Evolutionary conservation across 2,797 vertebrate genomes (phyloP).

Genomic region (Acropternis orthonyx): DNA sequence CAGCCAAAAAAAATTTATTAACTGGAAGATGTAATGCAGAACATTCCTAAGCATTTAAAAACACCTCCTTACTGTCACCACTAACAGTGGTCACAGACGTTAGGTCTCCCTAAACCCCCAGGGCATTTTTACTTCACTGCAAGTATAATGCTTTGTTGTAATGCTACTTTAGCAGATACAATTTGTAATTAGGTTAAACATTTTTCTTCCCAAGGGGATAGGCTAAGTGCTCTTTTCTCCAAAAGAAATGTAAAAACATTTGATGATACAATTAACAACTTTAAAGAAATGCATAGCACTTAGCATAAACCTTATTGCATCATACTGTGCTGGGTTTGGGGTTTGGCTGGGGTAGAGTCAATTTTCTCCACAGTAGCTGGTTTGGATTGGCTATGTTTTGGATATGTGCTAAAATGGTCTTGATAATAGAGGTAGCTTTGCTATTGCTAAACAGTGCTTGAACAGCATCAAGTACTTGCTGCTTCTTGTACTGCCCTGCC

Average conservation of each 20-base stretch:
- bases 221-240: neutral
- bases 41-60: neutral
- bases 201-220: neutral
- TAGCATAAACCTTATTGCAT: neutral
- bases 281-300: neutral
- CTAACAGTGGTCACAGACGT: neutral
- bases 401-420: neutral
- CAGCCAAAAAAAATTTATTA: neutral
- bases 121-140: neutral
- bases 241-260: neutral
- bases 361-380: neutral
- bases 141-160: neutral
- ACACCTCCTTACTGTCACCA: neutral
- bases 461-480: neutral
- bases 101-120: neutral
- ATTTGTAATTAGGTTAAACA: neutral
- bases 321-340: neutral
- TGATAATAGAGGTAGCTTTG: neutral
- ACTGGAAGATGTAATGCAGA: neutral
- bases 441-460: neutral
- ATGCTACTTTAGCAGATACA: neutral
- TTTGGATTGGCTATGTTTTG: neutral
- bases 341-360: neutral
- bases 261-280: neutral
- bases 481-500: neutral